Evolutionary conservation across 2,888 invertebrate genomes (phyloP), one percentile per base, ranked within the genome.

Genomic region (Andrena camellia): DNA sequence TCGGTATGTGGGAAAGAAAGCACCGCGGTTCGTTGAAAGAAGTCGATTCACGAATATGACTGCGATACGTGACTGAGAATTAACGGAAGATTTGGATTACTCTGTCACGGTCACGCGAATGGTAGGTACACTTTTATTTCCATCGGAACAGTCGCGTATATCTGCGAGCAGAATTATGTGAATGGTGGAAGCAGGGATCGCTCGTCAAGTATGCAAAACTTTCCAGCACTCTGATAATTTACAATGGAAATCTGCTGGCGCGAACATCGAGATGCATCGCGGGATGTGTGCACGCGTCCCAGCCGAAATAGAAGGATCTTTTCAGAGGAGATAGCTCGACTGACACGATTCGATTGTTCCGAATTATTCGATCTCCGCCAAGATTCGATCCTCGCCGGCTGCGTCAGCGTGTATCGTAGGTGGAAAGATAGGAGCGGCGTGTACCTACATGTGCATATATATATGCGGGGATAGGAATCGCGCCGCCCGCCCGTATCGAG

Each of bases 141-240:
- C 60, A 75, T 79, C 74, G 75, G 68, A 26, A 69, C 60, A 31
- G 17, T 35, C 72, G 50, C 54, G 33, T 20, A 17, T 17, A 62
- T 52, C 33, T 31, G 13, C 13, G 73, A 35, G 23, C 20, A 57
- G 54, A 59, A 78, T 50, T 35, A 35, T 29, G 75, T 48, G 71
- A 70, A 50, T 60, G 31, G 7, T 6, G 59, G 63, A 63, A 71
- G 35, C 76, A 69, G 76, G 62, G 50, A 57, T 48, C 68, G 81
- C 81, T 88, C 86, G 84, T 88, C 87, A 91, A 90, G 81, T 90
- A 90, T 90, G 88, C 88, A 88, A 91, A 91, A 90, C 84, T 85
- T 90, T 79, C 70, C 72, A 17, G 81, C 79, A 72, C 82, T 82
- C 75, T 70, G 83, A 57, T 79, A 77, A 88, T 91, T 88, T 90